Base-by-base conservation (phyloP, 2,113 vertebrate genomes). In the Raja brachyura region DNA sequence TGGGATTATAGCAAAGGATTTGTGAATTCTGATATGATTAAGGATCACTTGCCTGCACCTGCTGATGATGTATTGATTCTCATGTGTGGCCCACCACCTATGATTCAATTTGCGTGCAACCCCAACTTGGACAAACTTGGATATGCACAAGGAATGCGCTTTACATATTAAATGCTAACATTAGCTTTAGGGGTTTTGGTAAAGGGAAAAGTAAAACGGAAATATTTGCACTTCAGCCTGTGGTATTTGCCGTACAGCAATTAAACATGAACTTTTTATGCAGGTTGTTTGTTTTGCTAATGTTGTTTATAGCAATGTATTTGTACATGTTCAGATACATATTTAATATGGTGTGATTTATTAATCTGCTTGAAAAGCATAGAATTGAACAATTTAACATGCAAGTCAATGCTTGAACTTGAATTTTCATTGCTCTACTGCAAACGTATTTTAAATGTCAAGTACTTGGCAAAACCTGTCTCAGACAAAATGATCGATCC, bases 61-160 rank as follows among this genome's bases (percentile, higher is more conserved):
- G 94, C 93, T 6, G 96, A 96, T 0, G 96, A 96, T 1, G 95
- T 94, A n/a, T 93, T 97, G 93, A 93, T 97, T 48, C 95, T 97
- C 70, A 96, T 97, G 93, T 97, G 96, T 56, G 96, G 96, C 31
- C 96, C 96, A 0, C 96, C 96, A 3, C 95, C 96, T 0, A 97
- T 97, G 96, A 95, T 97, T 77, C 96, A 97, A 94, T 95, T 96
- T 93, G 95, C 96, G 92, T 97, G 96, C 94, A 96, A 95, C 81
- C 96, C 96, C 73, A 97, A 94, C 94, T 83, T 97, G 93, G 96
- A 97, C 94, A 96, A 95, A 93, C 94, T 97, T 81, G 96, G 96
- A 93, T 97, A 96, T 93, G 94, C 94, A 0, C 95, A 95, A 81
- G 95, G 95, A 94, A 96, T 96, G 94, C 95, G 95, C 11, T 97